Evolutionary conservation across 2,797 vertebrate genomes (phyloP).

Genomic region (Loriculus beryllinus): DNA sequence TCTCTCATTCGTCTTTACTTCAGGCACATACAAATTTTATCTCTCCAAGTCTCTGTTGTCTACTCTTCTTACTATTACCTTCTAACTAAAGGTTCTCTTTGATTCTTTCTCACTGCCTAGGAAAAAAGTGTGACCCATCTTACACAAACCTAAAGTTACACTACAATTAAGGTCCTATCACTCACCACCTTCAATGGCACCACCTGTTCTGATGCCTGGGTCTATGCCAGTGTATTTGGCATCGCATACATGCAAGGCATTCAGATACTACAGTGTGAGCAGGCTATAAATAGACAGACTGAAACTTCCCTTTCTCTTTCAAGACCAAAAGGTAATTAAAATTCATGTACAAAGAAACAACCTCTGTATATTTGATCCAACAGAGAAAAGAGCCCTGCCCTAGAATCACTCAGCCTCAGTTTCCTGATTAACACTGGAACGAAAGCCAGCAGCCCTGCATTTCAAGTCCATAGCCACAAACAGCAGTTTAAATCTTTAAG

Average conservation of each 20-base stretch:
- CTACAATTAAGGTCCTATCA: not conserved
- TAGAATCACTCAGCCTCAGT: not conserved
- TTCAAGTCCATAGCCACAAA: not conserved
- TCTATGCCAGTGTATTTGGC: not conserved
- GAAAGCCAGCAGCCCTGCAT: not conserved
- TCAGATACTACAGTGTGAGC: not conserved
- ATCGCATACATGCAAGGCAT: not conserved
- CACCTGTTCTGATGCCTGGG: conserved; percentile 23
- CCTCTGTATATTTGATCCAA: not conserved
- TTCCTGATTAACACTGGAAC: not conserved
- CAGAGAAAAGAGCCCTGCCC: not conserved
- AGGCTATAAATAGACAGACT: conserved; percentile 52
- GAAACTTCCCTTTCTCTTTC: not conserved
- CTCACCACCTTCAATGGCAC: not conserved
- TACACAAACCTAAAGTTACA: not conserved
- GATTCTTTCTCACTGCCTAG: not conserved
- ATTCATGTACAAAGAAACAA: not conserved
- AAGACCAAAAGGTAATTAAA: not conserved
- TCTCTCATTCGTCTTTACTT: not conserved
- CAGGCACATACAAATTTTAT: not conserved
- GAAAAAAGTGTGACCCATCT: not conserved
- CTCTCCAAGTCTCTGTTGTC: not conserved
- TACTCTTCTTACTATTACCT: not conserved
- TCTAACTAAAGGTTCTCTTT: not conserved
- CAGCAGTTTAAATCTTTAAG: not conserved